phyloP scores from a whole-genome alignment of 35 echinoderm and acorn worm genomes.

The Ophioderma brevispina region DNA sequence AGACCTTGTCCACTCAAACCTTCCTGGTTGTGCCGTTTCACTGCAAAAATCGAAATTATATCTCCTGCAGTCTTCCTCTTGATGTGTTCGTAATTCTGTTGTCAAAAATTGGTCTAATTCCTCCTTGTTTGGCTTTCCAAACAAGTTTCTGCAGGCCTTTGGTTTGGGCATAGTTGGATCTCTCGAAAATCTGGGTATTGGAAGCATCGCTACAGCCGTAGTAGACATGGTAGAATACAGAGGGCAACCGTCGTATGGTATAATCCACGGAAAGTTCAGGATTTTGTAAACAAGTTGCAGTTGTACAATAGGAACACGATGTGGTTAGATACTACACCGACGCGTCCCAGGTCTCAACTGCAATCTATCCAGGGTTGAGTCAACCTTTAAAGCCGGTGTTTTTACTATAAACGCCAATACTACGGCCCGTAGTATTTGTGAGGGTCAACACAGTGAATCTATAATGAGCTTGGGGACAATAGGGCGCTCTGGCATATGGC shows the following conservation, averaged over 20 bases:
- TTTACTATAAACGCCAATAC: background rate
- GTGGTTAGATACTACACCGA: background rate
- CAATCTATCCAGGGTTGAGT: background rate
- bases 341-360: background rate
- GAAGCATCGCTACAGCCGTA: background rate
- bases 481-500: background rate
- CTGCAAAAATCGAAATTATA: background rate
- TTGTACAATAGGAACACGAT: background rate
- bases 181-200: background rate
- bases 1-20: background rate
- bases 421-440: background rate
- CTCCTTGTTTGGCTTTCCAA: background rate
- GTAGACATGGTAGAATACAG: background rate
- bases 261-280: background rate
- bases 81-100: background rate
- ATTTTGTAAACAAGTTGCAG: background rate
- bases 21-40: background rate
- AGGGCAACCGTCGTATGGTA: background rate
- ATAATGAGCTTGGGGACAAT: conserved; percentile 8
- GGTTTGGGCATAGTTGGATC: background rate
- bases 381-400: background rate
- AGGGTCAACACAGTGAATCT: background rate
- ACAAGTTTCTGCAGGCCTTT: background rate
- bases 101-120: background rate
- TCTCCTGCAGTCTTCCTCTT: background rate